Conservation (phyloP, 2,113 vertebrate genomes). For the Sphaerodactylus townsendi region DNA sequence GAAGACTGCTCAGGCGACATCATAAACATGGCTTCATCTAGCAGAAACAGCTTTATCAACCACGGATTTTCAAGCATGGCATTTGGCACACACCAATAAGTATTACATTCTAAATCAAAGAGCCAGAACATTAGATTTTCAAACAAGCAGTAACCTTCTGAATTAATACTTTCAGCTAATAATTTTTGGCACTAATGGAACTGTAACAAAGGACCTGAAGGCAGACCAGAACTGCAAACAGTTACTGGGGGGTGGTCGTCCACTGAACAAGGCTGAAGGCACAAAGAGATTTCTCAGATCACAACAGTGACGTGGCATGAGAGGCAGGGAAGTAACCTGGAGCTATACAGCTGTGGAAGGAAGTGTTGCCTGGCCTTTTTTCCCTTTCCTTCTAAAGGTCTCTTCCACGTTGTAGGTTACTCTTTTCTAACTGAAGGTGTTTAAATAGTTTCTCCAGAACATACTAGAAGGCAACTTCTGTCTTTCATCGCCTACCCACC, state of each 20-base stretch:
- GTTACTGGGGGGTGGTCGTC: not conserved
- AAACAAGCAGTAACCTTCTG: not conserved
- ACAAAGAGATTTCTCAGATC: constrained; percentile 1
- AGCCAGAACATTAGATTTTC: not conserved
- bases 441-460: not conserved
- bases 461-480: not conserved
- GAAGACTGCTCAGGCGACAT: not conserved
- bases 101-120: not conserved
- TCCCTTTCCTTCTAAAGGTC: not conserved
- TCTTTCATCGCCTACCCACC: not conserved
- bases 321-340: constrained; percentile 57
- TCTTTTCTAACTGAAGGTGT: not conserved
- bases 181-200: not conserved
- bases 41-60: not conserved
- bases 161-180: not conserved
- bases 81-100: too few species aligned
- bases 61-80: not conserved
- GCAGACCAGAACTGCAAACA: not conserved
- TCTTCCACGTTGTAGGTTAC: constrained; percentile 39
- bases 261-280: not conserved
- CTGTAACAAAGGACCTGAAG: not conserved
- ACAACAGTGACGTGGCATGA: constrained; percentile 73
- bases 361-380: constrained; percentile 33
- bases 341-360: constrained; percentile 23
- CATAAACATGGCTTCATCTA: not conserved